These are phyloP conservation scores for Cherax quadricarinatus DNA, from an alignment of 1,140 invertebrate genomes.

Conservation along the genomic window DNA sequence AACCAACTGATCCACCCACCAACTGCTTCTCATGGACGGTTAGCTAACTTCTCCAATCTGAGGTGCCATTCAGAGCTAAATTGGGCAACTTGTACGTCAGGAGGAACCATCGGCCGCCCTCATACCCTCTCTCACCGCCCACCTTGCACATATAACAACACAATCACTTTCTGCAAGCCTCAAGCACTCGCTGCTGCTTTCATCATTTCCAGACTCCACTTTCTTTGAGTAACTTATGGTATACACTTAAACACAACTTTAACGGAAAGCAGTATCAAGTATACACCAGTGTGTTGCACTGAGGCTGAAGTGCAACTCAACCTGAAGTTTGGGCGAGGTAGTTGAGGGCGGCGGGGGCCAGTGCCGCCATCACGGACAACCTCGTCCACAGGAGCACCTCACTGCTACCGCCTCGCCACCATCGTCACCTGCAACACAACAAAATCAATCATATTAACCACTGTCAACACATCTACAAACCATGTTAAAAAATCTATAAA, in stretches of 20 bases:
- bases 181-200: neutral
- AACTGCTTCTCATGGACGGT: slow-evolving; percentile 35
- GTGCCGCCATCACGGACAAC: neutral
- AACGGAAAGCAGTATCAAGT: neutral
- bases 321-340: neutral
- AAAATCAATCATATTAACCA: too few relatives aligned
- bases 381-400: neutral
- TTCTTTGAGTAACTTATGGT: neutral
- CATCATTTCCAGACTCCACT: neutral
- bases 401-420: neutral
- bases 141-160: neutral
- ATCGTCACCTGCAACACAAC: neutral
- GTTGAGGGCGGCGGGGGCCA: neutral
- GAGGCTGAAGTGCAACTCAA: too few relatives aligned
- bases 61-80: neutral
- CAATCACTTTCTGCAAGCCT: neutral
- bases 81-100: neutral
- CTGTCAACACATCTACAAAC: too few relatives aligned
- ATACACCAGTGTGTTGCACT: neutral
- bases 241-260: neutral
- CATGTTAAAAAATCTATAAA: too few relatives aligned
- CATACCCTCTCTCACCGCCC: neutral
- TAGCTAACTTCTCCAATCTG: slow-evolving; percentile 18
- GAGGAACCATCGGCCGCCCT: slow-evolving; percentile 5
- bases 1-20: neutral